Evolutionary conservation across 2,888 invertebrate species (phyloP).

Genomic region (Drosophila formosana): DNA sequence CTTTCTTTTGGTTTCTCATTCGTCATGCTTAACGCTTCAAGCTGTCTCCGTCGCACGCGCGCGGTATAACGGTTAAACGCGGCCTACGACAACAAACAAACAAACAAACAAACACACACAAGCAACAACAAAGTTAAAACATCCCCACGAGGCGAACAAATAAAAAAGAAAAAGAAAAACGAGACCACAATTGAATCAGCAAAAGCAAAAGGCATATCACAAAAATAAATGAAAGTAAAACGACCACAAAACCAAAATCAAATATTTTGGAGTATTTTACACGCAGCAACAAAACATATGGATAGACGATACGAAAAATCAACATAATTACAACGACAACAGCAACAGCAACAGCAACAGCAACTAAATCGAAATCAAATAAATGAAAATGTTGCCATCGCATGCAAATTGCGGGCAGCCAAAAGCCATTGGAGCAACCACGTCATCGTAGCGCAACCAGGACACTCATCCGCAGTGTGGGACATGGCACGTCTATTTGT

Average conservation of each 20-base stretch:
- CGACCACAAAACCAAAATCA: conserved; percentile 22
- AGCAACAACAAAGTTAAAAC: not conserved
- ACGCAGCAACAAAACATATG: conserved; percentile 15
- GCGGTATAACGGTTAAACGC: conserved; percentile 43
- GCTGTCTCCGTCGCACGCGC: conserved; percentile 33
- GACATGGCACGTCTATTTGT: conserved; percentile 36
- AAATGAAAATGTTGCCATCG: conserved; percentile 46
- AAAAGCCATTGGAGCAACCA: conserved; percentile 30
- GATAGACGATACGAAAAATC: conserved; percentile 10
- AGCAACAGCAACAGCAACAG: conserved; percentile 14
- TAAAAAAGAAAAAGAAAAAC: conserved; percentile 5
- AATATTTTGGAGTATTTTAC: conserved; percentile 42
- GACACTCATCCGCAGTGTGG: conserved; percentile 28
- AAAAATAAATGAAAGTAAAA: conserved; percentile 31
- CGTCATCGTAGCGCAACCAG: conserved; percentile 40
- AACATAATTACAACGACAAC: conserved; percentile 12
- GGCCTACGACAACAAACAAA: conserved; percentile 62
- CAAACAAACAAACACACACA: conserved; percentile 39
- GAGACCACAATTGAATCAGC: conserved; percentile 31
- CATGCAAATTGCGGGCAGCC: conserved; percentile 46
- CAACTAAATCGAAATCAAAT: conserved; percentile 31
- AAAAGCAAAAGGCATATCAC: conserved; percentile 47
- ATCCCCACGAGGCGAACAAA: conserved; percentile 1
- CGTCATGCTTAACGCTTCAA: conserved; percentile 35
- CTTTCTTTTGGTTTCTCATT: conserved; percentile 18